phyloP scores from a whole-genome alignment of 2,797 vertebrate species.

The Urophycis tenuis region DNA sequence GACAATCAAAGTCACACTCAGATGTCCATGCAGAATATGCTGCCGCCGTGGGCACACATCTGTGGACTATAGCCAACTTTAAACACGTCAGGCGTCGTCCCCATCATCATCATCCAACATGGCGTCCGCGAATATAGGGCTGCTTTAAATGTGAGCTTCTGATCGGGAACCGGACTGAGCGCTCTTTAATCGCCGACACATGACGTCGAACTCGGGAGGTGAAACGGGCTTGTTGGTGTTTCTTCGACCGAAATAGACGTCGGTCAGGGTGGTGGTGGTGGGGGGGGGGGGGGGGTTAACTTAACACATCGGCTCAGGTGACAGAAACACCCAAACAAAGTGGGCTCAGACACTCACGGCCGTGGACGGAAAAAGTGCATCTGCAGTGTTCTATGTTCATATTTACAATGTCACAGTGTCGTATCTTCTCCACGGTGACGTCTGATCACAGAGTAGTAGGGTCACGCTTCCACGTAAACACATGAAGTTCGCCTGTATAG shows the following conservation, averaged over 20 bases:
- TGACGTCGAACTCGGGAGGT: slow-evolving; percentile 40
- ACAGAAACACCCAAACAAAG: slow-evolving; percentile 65
- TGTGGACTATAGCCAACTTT: no score
- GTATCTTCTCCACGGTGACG: background rate
- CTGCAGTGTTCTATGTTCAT: slow-evolving; percentile 40
- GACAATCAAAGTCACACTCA: no score
- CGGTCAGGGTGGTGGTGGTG: no score
- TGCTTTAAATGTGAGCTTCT: no score
- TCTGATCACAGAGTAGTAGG: slow-evolving; percentile 9
- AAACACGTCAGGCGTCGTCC: no score
- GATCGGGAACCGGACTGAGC: no score
- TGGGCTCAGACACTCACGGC: slow-evolving; percentile 38
- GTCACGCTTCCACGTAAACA: slow-evolving; percentile 64
- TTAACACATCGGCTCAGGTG: slow-evolving; percentile 62
- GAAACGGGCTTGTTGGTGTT: slow-evolving; percentile 55
- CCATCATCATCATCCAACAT: no score
- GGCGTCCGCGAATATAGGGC: no score
- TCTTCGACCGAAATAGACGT: slow-evolving; percentile 69
- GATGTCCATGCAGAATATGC: no score
- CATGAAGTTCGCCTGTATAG: slow-evolving; percentile 18
- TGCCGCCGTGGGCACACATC: no score
- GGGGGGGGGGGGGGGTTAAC: slow-evolving; percentile 44
- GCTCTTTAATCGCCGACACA: slow-evolving; percentile 6
- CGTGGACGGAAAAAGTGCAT: slow-evolving; percentile 65
- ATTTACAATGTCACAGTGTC: slow-evolving; percentile 49